A percentile compares a stretch with the other conserved stretches of the same genome.
Evolutionary conservation across 1,140 invertebrate genomes (phyloP).

Genomic region (Drosophila setifemur): DNA sequence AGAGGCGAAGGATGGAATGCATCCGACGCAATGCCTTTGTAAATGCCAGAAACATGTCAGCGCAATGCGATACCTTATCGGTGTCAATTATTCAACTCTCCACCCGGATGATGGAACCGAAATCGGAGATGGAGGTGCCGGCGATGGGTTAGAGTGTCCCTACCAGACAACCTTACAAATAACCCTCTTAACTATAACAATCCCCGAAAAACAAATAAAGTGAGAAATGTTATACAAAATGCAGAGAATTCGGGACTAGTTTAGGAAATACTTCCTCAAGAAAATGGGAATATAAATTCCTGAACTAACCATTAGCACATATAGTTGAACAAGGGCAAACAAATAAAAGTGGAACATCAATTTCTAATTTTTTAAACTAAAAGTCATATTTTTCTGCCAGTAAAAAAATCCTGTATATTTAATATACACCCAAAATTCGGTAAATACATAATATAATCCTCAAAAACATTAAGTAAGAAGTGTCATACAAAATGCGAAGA

Average conservation of each 20-base stretch:
- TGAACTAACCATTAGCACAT: no score
- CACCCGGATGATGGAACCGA: not conserved
- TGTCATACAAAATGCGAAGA: no score
- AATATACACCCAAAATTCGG: no score
- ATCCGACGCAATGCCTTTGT: slow-evolving; percentile 47
- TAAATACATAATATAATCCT: no score
- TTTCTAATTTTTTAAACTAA: no score
- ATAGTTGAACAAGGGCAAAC: no score
- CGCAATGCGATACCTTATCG: slow-evolving; percentile 78
- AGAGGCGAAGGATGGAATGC: not conserved
- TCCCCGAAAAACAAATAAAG: slow-evolving; percentile 18
- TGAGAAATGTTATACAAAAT: slow-evolving; percentile 1
- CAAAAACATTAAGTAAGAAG: no score
- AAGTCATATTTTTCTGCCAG: no score
- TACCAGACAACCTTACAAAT: slow-evolving; percentile 65
- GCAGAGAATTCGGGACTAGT: not conserved
- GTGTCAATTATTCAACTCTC: slow-evolving; percentile 71
- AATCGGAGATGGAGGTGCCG: not conserved
- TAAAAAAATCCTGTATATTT: no score
- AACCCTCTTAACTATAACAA: slow-evolving; percentile 77
- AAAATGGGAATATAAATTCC: not conserved
- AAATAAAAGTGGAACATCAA: no score
- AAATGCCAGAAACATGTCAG: slow-evolving; percentile 79
- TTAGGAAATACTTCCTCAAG: not conserved
- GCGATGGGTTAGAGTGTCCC: not conserved